Evolutionary conservation across 2,113 vertebrate species (phyloP).

Genomic region (Cygnus atratus): DNA sequence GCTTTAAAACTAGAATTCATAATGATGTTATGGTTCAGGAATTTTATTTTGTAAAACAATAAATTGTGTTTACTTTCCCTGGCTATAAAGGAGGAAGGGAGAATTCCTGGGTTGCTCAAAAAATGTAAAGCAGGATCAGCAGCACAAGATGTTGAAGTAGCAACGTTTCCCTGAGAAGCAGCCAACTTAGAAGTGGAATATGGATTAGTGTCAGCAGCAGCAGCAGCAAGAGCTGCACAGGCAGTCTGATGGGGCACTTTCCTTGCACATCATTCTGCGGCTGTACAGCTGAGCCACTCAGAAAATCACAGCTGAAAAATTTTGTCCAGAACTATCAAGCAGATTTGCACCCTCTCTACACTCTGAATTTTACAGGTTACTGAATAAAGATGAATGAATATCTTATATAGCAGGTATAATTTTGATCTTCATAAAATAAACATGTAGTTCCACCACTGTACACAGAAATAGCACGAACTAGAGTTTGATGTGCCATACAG

Average conservation of each 20-base stretch:
- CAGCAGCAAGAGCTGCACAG: slow-evolving; percentile 60
- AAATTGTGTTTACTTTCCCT: slow-evolving; percentile 22
- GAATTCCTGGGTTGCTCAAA: slow-evolving; percentile 48
- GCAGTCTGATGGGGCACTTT: slow-evolving; percentile 55
- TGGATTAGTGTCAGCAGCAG: slow-evolving; percentile 74
- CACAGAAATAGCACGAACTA: background rate
- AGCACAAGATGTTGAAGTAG: slow-evolving; percentile 64
- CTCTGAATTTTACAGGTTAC: slow-evolving; percentile 37
- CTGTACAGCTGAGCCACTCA: slow-evolving; percentile 58
- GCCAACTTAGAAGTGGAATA: slow-evolving; percentile 73
- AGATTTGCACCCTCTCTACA: slow-evolving; percentile 43
- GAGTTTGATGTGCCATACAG: background rate
- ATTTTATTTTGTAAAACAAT: background rate
- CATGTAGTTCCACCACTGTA: background rate
- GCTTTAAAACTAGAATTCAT: background rate
- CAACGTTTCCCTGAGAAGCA: slow-evolving; percentile 65
- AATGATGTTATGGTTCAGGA: background rate
- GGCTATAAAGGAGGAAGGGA: slow-evolving; percentile 12
- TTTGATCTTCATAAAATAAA: background rate
- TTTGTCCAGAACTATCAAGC: slow-evolving; percentile 55
- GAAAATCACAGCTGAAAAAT: slow-evolving; percentile 58
- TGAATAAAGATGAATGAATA: slow-evolving; percentile 67
- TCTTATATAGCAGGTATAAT: slow-evolving; percentile 36
- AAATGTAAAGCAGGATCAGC: slow-evolving; percentile 74
- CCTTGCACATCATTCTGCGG: background rate